phyloP scores from a whole-genome alignment of 1,140 invertebrate genomes.

The Paraescarpia echinospica region DNA sequence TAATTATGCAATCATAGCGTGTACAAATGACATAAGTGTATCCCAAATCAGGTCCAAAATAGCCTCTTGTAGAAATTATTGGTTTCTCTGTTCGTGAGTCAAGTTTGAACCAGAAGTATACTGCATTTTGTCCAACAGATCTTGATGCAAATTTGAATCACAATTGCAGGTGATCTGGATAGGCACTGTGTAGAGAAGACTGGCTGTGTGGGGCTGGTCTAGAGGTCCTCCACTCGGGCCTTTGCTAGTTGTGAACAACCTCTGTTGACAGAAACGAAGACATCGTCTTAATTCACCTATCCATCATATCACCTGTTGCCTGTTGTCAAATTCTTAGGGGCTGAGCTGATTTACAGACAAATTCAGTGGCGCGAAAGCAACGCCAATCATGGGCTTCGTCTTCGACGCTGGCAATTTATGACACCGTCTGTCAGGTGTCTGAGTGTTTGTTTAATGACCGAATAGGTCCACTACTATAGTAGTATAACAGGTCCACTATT shows the following conservation, averaged over 20 bases:
- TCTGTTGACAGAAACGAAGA: background rate
- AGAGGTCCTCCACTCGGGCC: conserved; percentile 9
- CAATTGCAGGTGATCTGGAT: background rate
- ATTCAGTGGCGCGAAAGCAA: background rate
- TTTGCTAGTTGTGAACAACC: conserved; percentile 14
- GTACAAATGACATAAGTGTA: background rate
- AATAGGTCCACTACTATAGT: too few species aligned
- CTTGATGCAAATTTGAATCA: background rate
- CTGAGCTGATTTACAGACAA: too few species aligned
- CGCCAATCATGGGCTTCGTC: too few species aligned
- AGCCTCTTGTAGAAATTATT: background rate
- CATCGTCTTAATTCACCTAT: background rate
- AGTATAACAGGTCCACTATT: too few species aligned
- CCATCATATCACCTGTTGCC: too few species aligned
- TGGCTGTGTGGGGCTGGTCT: background rate
- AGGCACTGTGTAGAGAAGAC: background rate
- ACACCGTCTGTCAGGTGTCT: too few species aligned
- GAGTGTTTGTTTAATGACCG: too few species aligned
- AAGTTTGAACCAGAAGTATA: background rate
- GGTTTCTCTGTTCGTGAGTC: background rate
- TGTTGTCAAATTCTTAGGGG: too few species aligned
- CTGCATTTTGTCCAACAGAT: background rate
- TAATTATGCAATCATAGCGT: too few species aligned
- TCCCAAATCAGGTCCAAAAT: background rate
- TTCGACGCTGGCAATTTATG: too few species aligned